A percentile compares a stretch with the other conserved stretches of the same genome.
These are phyloP conservation scores for Drosophila dunni DNA, from an alignment of 1,140 invertebrate genomes.

Conservation along the genomic window DNA sequence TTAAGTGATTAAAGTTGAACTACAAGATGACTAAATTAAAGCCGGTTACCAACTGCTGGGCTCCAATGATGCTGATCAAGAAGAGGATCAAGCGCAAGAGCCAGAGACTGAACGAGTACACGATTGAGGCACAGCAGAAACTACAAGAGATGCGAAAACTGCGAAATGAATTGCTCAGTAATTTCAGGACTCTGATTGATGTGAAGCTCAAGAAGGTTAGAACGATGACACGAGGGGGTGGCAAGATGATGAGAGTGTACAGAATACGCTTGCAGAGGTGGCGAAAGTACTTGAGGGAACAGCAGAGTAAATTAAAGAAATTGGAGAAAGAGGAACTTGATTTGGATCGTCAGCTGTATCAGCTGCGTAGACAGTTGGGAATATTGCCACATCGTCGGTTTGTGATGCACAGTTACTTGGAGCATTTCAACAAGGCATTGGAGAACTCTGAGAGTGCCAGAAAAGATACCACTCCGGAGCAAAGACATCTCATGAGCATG, in stretches of 20 bases:
- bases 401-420: background rate
- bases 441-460: background rate
- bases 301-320: slow-evolving; percentile 3
- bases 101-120: slow-evolving; percentile 14
- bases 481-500: background rate
- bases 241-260: slow-evolving; percentile 23
- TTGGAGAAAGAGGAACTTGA: slow-evolving; percentile 10
- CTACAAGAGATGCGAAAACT: slow-evolving; percentile 30
- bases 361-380: slow-evolving; percentile 25
- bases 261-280: slow-evolving; percentile 34
- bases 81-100: slow-evolving; percentile 39
- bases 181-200: slow-evolving; percentile 18
- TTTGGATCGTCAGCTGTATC: background rate
- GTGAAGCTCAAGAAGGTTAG: background rate
- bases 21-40: slow-evolving; percentile 23
- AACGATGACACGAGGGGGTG: background rate
- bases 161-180: slow-evolving; percentile 3
- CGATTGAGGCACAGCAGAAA: background rate
- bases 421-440: background rate
- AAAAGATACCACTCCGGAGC: background rate
- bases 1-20: background rate
- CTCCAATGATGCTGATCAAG: slow-evolving; percentile 36
- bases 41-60: slow-evolving; percentile 26
- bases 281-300: slow-evolving; percentile 5
- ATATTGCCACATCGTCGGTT: background rate